These are phyloP conservation scores for Irena cyanogastra DNA, from an alignment of 2,113 vertebrate genomes.

Conservation along the genomic window DNA sequence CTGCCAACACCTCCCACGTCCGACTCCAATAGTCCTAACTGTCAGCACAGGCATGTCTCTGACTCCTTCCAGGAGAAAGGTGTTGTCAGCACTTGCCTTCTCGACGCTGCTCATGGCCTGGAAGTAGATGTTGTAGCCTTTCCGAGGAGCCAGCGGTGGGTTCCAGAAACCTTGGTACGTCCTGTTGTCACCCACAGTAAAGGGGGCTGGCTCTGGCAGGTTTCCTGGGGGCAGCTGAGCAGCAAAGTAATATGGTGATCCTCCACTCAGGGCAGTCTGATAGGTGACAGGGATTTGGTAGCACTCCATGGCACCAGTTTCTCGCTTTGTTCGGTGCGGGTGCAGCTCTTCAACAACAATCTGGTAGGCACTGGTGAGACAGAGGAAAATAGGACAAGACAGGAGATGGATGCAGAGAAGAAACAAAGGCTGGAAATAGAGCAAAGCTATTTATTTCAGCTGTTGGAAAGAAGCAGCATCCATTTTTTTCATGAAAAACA, in stretches of 20 bases:
- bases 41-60: background rate
- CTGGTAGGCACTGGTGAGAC: slow-evolving; percentile 87
- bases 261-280: slow-evolving; percentile 81
- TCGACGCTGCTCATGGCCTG: slow-evolving; percentile 98
- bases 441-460: background rate
- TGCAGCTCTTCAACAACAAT: slow-evolving; percentile 94
- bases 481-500: background rate
- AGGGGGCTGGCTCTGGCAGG: slow-evolving; percentile 88
- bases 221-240: slow-evolving; percentile 91
- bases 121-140: slow-evolving; percentile 99
- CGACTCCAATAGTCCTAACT: background rate
- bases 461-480: background rate
- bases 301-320: slow-evolving; percentile 86
- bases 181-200: slow-evolving; percentile 96
- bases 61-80: background rate
- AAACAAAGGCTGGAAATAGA: background rate
- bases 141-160: slow-evolving; percentile 89
- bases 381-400: background rate
- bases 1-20: background rate
- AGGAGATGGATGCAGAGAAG: background rate
- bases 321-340: slow-evolving; percentile 84
- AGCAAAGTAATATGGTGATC: slow-evolving; percentile 92
- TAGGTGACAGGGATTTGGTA: slow-evolving; percentile 91
- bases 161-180: slow-evolving; percentile 98
- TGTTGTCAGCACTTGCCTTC: slow-evolving; percentile 77